Percentiles rank a stretch among this genome's conserved stretches.
These are phyloP conservation scores for Megalops atlanticus DNA, from an alignment of 2,113 vertebrate genomes.

Conservation along the genomic window DNA sequence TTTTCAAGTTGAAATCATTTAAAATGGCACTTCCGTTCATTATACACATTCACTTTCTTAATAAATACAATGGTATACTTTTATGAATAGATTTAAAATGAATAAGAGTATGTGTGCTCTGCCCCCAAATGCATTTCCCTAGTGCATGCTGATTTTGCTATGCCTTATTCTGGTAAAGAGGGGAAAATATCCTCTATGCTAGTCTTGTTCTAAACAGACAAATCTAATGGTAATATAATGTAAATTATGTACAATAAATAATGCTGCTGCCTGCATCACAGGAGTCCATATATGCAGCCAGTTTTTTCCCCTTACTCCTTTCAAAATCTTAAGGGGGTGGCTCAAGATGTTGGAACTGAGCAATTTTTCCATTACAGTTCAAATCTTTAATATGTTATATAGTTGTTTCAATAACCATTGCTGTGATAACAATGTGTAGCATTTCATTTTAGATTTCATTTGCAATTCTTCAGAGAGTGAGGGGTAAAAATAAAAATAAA, in stretches of 20 bases:
- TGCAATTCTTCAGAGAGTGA: not conserved
- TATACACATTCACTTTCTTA: too few species aligned
- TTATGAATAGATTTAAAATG: too few species aligned
- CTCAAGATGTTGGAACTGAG: not conserved
- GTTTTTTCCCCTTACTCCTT: too few species aligned
- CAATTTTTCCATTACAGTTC: not conserved
- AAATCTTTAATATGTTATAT: constrained; percentile 3
- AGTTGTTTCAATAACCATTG: not conserved
- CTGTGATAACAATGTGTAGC: not conserved
- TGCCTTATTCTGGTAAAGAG: not conserved
- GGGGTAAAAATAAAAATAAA: not conserved
- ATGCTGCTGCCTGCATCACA: not conserved
- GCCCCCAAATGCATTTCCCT: not conserved
- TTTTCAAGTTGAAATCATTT: too few species aligned
- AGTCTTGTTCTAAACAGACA: not conserved
- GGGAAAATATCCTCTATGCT: not conserved
- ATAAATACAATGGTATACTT: too few species aligned
- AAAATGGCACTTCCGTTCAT: too few species aligned
- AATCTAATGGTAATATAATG: not conserved
- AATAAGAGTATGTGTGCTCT: too few species aligned
- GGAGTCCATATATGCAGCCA: too few species aligned
- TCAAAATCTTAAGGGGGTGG: not conserved
- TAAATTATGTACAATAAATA: not conserved
- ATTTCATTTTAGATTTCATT: not conserved
- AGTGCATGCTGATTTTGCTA: not conserved